Evolutionary conservation across 2,113 vertebrate species (phyloP), one percentile per base, ranked within the genome.

Genomic region (Petromus typicus): DNA sequence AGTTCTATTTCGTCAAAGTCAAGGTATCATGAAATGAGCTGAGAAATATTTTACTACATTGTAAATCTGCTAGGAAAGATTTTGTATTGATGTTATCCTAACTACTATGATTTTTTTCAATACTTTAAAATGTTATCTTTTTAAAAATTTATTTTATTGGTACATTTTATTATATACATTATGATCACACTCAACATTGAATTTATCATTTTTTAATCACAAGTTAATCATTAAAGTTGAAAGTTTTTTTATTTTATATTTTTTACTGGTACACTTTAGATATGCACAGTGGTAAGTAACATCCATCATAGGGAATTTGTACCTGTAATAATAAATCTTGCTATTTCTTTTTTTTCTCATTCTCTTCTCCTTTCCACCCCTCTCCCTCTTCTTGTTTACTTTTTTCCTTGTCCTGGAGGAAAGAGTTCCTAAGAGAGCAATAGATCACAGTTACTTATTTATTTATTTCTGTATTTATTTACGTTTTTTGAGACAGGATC

Each of bases 181-280:
- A 51, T 51, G 5, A 51, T 51, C 48, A 51, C 48, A 51, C 48
- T 51, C 48, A 51, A 51, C 48, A 5, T 51, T 51, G 48, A 51
- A 51, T 5, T 51, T 51, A 51, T 51, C 48, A 51, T 87, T 79
- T 83, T 86, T 75, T 9, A 64, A n/a, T 80, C 61, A 56, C 17
- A 90, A 86, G 27, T 90, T 93, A 88, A 17, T 91, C n/a, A 84
- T 90, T 96, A 91, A 88, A 90, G 56, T 82, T 90, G 57, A 73
- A 61, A 20, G 25, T 2, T 61, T 61, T 61, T 61, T 61, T 30
- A 23, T 64, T 32, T 64, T 64, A 57, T 64, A 5, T 30, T 27
- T 64, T 32, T 64, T 64, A 30, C 11, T 64, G 61, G 61, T 64
- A 7, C 27, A 57, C 20, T 57, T 57, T 57, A 57, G 56, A 57